Evolutionary conservation across 2,797 vertebrate species (phyloP).

Genomic region (Okamejei kenojei): DNA sequence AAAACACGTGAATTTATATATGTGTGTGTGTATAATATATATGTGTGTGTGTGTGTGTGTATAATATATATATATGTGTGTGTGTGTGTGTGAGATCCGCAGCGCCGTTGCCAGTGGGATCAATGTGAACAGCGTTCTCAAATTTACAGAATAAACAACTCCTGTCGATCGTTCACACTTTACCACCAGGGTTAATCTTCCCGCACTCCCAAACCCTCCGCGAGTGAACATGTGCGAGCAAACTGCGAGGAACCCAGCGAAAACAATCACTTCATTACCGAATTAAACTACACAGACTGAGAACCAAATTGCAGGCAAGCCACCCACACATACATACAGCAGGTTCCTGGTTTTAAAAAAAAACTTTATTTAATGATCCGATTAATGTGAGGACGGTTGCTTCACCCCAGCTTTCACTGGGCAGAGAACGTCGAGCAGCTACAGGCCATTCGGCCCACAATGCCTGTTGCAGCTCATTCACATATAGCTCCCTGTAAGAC

Average conservation of each 20-base stretch:
- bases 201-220: neutral
- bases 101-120: neutral
- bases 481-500: too few species aligned
- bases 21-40: too few species aligned
- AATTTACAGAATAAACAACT: constrained; percentile 16
- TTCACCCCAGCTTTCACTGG: neutral
- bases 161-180: neutral
- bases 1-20: neutral
- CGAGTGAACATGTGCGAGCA: neutral
- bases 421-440: too few species aligned
- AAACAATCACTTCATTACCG: neutral
- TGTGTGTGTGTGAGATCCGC: neutral
- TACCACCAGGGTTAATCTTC: neutral
- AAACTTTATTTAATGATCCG: neutral
- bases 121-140: neutral
- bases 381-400: neutral
- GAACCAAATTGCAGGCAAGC: neutral
- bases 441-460: too few species aligned
- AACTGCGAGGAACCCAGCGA: neutral
- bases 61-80: too few species aligned
- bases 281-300: neutral
- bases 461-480: too few species aligned
- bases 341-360: neutral
- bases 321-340: neutral
- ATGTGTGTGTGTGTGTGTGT: too few species aligned